Percentiles rank a stretch among this genome's conserved stretches.
Conservation (phyloP, 2,113 vertebrate species). For the Mesitornis unicolor region DNA sequence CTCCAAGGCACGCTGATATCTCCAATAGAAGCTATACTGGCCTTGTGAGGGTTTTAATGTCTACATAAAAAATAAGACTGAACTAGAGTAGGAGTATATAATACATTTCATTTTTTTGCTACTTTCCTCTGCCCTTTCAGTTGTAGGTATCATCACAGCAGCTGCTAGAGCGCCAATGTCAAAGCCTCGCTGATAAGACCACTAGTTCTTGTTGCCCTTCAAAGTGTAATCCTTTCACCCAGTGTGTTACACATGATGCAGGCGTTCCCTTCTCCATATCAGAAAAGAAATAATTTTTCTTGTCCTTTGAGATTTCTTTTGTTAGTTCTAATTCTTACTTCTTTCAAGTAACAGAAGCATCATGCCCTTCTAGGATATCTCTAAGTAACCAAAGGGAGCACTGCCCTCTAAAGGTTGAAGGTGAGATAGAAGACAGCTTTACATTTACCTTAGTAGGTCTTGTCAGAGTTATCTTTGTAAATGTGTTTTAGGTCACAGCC, state of each 20-base stretch:
- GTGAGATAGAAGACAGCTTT: constrained; percentile 24
- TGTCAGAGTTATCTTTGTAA: neutral
- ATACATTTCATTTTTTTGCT: neutral
- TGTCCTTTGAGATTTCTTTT: neutral
- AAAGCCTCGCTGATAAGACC: neutral
- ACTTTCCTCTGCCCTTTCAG: neutral
- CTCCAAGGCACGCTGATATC: neutral
- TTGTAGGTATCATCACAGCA: neutral
- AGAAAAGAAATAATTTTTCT: neutral
- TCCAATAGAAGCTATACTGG: neutral
- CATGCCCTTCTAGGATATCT: neutral
- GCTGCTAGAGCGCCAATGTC: neutral
- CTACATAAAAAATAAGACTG: neutral
- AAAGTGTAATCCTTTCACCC: neutral
- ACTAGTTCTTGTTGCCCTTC: neutral
- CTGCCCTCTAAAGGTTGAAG: constrained; percentile 64
- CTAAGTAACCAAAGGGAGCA: constrained; percentile 49
- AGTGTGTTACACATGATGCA: neutral
- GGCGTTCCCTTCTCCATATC: neutral
- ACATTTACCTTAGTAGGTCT: neutral
- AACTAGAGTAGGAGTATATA: neutral
- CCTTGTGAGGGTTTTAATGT: neutral
- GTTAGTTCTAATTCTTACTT: neutral
- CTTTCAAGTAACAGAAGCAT: neutral
- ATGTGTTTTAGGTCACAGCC: neutral